phyloP scores from a whole-genome alignment of 2,888 invertebrate species.

The Heteromyza rotundicornis region DNA sequence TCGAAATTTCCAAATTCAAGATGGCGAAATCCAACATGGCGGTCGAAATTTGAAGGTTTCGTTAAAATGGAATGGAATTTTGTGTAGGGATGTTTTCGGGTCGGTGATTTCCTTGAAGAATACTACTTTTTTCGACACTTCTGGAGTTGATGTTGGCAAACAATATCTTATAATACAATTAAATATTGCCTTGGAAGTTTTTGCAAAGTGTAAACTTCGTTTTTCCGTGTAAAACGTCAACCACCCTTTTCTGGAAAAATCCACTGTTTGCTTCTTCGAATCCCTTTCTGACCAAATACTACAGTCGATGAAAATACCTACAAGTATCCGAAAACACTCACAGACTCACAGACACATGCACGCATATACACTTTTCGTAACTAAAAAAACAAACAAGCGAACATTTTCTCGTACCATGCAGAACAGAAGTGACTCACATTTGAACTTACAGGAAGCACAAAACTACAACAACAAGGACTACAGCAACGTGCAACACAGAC shows the following conservation, averaged over 20 bases:
- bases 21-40: no score
- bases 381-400: slow-evolving; percentile 12
- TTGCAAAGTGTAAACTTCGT: no score
- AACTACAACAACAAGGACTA: slow-evolving; percentile 39
- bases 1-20: no score
- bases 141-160: no score
- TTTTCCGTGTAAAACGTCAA: slow-evolving; percentile 10
- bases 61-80: no score
- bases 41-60: no score
- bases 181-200: no score
- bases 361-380: not conserved
- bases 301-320: slow-evolving; percentile 45
- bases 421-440: slow-evolving; percentile 37
- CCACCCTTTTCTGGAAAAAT: slow-evolving; percentile 33
- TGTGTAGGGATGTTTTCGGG: no score
- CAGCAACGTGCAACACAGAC: slow-evolving; percentile 13
- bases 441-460: slow-evolving; percentile 54
- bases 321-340: slow-evolving; percentile 12
- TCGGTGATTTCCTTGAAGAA: no score
- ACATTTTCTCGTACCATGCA: no score
- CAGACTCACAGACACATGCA: not conserved
- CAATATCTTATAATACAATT: no score
- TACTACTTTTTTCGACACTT: no score
- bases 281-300: slow-evolving; percentile 40
- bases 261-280: slow-evolving; percentile 34